phyloP scores from a whole-genome alignment of 2,797 vertebrate species.

The Eremophila alpestris region DNA sequence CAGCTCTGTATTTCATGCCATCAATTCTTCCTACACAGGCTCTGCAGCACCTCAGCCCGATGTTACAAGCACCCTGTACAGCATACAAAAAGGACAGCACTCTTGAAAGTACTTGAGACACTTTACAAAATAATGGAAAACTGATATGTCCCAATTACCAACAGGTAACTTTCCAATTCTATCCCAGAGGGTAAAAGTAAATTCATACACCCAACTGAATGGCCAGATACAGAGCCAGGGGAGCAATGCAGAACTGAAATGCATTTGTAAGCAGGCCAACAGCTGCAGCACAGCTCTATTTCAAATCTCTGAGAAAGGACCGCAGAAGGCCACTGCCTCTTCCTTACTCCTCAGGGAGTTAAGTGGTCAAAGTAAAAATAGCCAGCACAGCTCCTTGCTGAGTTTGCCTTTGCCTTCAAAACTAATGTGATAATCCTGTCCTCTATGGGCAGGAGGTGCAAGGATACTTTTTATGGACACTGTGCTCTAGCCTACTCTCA shows the following conservation, averaged over 20 bases:
- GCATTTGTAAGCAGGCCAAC: not conserved
- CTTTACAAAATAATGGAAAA: not conserved
- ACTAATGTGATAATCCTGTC: not conserved
- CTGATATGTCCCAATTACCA: not conserved
- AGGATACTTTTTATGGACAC: not conserved
- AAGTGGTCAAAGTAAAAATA: not conserved
- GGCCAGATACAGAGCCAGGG: not conserved
- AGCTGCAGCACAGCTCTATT: not conserved
- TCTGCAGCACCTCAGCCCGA: not conserved
- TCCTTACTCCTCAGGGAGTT: not conserved
- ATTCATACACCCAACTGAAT: not conserved
- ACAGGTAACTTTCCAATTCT: not conserved
- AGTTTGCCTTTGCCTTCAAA: not conserved
- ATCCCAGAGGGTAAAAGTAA: not conserved
- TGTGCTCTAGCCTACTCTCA: not conserved
- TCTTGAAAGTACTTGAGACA: not conserved
- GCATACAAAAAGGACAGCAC: not conserved
- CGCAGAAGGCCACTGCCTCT: not conserved
- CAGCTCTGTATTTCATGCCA: fast-evolving
- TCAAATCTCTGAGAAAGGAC: not conserved
- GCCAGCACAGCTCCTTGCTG: not conserved
- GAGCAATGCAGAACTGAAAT: not conserved
- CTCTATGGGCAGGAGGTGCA: not conserved
- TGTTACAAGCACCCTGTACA: not conserved
- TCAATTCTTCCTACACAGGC: not conserved